Base-by-base conservation (phyloP, 2,113 vertebrate species). In the Cettia cetti region DNA sequence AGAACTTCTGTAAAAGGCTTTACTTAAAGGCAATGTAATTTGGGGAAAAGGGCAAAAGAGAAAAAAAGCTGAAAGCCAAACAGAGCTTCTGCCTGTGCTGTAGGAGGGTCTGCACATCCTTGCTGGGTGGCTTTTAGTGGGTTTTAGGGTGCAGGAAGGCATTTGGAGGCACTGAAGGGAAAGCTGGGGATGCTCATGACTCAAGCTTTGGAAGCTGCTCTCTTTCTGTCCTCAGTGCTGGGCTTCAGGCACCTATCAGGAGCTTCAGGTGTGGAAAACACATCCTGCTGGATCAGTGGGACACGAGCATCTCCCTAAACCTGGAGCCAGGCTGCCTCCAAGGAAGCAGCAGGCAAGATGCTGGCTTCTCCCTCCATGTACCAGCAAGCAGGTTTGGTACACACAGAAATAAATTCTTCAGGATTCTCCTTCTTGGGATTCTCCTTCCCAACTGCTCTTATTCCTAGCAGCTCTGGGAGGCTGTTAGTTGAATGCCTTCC, bases 381-480 rank as follows among this genome's bases (percentile, higher is more conserved):
- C 42, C 87, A 63, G 47, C 63, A 74, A 81, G 64, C 30, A 63
- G 30, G 18, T 49, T 80, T 81, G 68, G 27, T 81, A 89, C 93
- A 83, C n/a, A 70, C 15, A 94, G 69, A 92, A 81, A 78, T 22
- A 75, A 75, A 49, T 71, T 44, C 74, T 75, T 84, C 59, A 59
- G 80, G 83, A 50, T 83, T 93, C 88, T 95, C 88, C 79, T 64
- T 35, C 70, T 68, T 13, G 82, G 91, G 86, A 63, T 90, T 95
- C 86, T 95, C 92, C 92, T 65, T 76, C 66, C 52, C 88, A 59
- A 47, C 77, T 79, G 70, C 81, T 94, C 56, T 37, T 44, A 26
- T 31, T 72, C 81, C 70, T 27, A 65, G 53, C 78, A 95, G 50
- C 40, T 77, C 57, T 57, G 49, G 42, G 57, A 91, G 61, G 23